Evolutionary conservation across 2,113 vertebrate species (phyloP).

Genomic region (Onychorhynchus coronatus): DNA sequence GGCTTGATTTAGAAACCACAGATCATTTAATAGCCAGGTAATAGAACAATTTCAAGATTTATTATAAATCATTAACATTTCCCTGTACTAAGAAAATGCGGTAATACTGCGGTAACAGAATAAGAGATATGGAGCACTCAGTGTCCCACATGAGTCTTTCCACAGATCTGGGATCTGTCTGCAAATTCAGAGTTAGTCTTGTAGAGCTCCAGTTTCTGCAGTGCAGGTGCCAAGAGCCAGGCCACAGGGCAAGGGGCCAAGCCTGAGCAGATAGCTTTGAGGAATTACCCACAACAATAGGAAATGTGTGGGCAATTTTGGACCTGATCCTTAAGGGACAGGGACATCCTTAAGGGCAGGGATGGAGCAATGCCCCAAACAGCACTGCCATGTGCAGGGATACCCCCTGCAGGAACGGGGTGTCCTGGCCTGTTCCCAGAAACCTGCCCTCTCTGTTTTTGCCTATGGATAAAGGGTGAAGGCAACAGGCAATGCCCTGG

Average conservation of each 20-base stretch:
- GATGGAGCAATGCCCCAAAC: fast-evolving
- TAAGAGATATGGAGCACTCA: not conserved
- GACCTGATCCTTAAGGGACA: not conserved
- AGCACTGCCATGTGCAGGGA: fast-evolving
- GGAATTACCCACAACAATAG: not conserved
- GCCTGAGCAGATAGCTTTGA: not conserved
- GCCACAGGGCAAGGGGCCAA: not conserved
- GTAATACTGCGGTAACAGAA: not conserved
- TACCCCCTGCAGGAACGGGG: not conserved
- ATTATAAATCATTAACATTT: not conserved
- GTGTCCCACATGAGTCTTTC: not conserved
- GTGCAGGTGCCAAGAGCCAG: not conserved
- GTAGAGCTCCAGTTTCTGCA: not conserved
- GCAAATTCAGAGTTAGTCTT: not conserved
- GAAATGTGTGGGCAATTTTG: not conserved
- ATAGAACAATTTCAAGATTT: not conserved
- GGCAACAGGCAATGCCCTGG: not conserved
- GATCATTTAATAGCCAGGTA: not conserved
- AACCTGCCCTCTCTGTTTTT: not conserved
- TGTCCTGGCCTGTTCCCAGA: not conserved
- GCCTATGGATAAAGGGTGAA: not conserved
- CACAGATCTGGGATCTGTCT: not conserved
- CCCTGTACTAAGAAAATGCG: not conserved
- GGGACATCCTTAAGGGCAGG: not conserved
- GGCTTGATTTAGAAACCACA: not conserved